Conservation (phyloP, 2,113 vertebrate species). For the Microtus montanus region DNA sequence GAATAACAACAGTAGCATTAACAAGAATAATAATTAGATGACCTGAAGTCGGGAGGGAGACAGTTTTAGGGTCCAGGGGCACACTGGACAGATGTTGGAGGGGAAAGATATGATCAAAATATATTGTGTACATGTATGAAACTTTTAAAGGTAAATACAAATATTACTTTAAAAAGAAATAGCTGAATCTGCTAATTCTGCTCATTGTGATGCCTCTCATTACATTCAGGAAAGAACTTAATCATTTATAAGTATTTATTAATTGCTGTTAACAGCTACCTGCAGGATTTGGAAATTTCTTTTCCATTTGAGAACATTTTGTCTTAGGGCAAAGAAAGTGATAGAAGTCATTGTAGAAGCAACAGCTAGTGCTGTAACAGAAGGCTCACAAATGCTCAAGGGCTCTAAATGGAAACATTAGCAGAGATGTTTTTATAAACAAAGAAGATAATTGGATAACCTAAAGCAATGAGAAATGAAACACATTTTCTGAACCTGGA, state of each 20-base stretch:
- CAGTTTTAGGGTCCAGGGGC: too few relatives aligned
- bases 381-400: neutral
- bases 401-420: neutral
- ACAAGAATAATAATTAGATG: neutral
- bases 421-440: neutral
- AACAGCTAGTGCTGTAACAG: neutral
- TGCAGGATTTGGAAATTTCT: neutral
- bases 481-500: neutral
- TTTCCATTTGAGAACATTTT: neutral
- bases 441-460: neutral
- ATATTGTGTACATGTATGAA: neutral
- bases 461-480: neutral
- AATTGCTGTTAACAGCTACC: neutral
- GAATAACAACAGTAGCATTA: neutral
- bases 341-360: neutral
- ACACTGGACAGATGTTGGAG: neutral
- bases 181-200: neutral
- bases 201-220: neutral
- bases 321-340: neutral
- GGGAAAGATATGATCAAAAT: neutral
- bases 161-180: neutral
- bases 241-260: neutral
- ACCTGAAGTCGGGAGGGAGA: neutral
- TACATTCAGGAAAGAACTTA: neutral
- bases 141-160: neutral